Evolutionary conservation across 2,888 invertebrate species (phyloP).

Genomic region (Hoplodrina blanda): DNA sequence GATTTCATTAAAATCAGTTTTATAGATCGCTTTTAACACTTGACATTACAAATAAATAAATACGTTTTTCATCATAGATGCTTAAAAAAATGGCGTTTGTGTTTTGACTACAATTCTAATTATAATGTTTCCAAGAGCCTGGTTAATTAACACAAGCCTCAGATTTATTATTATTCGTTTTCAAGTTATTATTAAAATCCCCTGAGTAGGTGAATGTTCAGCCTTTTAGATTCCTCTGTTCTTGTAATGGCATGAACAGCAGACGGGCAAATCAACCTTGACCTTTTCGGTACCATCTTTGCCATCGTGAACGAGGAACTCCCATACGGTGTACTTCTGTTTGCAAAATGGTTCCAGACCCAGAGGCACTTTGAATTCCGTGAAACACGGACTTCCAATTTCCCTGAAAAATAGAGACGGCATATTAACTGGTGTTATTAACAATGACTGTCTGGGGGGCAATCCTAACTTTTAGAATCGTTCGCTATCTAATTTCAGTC

Average conservation of each 20-base stretch:
- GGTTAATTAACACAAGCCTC: not conserved
- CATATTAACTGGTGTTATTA: not conserved
- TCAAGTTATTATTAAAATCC: slow-evolving; percentile 1
- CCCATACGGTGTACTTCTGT: slow-evolving; percentile 81
- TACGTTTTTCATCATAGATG: not conserved
- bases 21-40: not conserved
- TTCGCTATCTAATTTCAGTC: no score
- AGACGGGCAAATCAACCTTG: slow-evolving; percentile 78
- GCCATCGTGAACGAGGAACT: slow-evolving; percentile 76
- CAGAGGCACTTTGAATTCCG: slow-evolving; percentile 62
- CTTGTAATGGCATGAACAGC: slow-evolving; percentile 83
- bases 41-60: not conserved
- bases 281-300: slow-evolving; percentile 75
- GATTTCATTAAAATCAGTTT: not conserved
- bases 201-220: not conserved
- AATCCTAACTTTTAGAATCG: no score
- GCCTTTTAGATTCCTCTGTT: slow-evolving; percentile 26
- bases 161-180: not conserved
- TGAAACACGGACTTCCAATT: slow-evolving; percentile 74
- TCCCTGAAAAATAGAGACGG: slow-evolving; percentile 64
- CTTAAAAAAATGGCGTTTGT: not conserved
- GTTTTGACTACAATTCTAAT: not conserved
- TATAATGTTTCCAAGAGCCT: not conserved
- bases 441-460: no score
- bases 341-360: slow-evolving; percentile 77